Evolutionary conservation across 1,140 invertebrate genomes (phyloP), one percentile per base, ranked within the genome.

Genomic region (Portunus trituberculatus): DNA sequence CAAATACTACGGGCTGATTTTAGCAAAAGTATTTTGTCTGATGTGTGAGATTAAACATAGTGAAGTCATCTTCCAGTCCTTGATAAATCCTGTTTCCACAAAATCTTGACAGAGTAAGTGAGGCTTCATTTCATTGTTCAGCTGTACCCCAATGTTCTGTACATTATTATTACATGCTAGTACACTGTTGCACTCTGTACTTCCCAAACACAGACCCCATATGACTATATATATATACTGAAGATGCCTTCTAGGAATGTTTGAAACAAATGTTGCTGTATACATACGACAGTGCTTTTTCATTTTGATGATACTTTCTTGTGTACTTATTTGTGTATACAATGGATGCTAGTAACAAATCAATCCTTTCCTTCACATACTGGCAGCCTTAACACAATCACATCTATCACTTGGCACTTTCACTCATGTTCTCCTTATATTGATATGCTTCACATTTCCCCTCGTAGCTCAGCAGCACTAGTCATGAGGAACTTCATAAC

Each of bases 221-320:
- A n/a, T 45, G 32, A 16, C 88, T 48, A 90, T 48, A 52, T 52
- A 48, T 90, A 28, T 45, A 90, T 48, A 90, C 39, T 95, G 91
- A 92, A 92, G 91, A 95, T 95, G 94, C 92, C 92, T 46, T 95
- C 86, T 89, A 91, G 94, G 94, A 95, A 95, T 95, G 94, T 95
- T 88, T 95, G 31, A 46, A 95, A 59, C 83, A 95, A 95, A 92
- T 91, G 92, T 92, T 83, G 10, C 67, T 92, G 89, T 95, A 83
- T 92, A 88, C 84, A 92, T 32, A 76, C 28, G 32, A 93, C 82
- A 76, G 67, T 76, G 67, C 6, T 76, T 76, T 76, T 76, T n/a
- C 20, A 76, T 25, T 39, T 76, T 76, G 52, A 76, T 76, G 67
- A 76, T 76, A 76, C 67, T n/a, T 76, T n/a, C 67, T 76, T 20